Percentiles rank a stretch among this genome's conserved stretches.
These are phyloP conservation scores for Pyrgus malvae DNA, from an alignment of 2,888 invertebrate species.

Conservation along the genomic window DNA sequence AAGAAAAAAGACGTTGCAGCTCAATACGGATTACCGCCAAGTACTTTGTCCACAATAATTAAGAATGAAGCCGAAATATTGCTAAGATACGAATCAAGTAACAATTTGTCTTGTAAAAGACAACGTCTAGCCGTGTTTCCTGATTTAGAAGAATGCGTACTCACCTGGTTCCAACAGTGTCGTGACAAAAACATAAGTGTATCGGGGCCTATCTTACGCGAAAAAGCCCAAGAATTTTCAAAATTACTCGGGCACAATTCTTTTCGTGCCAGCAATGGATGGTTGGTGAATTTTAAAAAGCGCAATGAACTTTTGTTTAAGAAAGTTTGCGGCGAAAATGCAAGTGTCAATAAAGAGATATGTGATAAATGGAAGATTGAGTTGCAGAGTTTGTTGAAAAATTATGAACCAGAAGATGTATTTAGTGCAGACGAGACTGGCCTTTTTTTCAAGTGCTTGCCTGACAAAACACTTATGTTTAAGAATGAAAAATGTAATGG, in stretches of 20 bases:
- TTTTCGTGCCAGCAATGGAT: constrained; percentile 36
- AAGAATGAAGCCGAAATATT: constrained; percentile 21
- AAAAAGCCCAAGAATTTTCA: constrained; percentile 26
- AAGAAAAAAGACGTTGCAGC: constrained; percentile 20
- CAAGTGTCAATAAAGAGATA: constrained; percentile 2
- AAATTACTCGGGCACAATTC: constrained; percentile 22
- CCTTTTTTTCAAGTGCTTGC: too few relatives aligned
- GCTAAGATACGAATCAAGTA: constrained; percentile 1
- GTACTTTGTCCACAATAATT: constrained; percentile 26
- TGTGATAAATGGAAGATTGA: too few relatives aligned
- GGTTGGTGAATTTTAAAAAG: constrained; percentile 37
- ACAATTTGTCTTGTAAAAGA: constrained; percentile 9
- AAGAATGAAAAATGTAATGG: too few relatives aligned
- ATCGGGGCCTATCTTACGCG: constrained; percentile 28
- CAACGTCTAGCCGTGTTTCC: constrained; percentile 18
- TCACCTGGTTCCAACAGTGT: constrained; percentile 3
- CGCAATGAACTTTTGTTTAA: constrained; percentile 34
- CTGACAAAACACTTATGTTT: too few relatives aligned
- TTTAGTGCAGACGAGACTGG: too few relatives aligned
- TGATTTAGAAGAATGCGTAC: constrained; percentile 13
- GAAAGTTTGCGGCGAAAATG: constrained; percentile 38
- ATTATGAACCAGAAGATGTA: too few relatives aligned
- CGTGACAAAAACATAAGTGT: constrained; percentile 25
- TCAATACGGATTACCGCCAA: constrained; percentile 17
- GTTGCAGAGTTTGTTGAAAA: too few relatives aligned